Conservation (phyloP, 2,797 vertebrate species). For the Antennarius maculatus region DNA sequence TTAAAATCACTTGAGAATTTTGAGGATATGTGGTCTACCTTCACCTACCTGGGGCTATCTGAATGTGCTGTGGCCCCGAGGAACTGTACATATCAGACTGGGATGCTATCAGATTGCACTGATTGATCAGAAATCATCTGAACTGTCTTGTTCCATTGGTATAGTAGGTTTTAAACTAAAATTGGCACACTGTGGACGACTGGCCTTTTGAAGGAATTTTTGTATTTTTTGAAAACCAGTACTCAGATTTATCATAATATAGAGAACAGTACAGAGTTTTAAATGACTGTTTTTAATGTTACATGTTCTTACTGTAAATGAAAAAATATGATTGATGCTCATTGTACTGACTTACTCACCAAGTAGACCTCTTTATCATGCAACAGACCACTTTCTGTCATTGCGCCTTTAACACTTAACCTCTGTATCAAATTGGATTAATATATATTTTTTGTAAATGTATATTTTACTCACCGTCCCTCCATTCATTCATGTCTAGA, state of each 20-base stretch:
- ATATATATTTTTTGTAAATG: slow-evolving; percentile 79
- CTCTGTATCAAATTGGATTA: slow-evolving; percentile 61
- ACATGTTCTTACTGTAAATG: slow-evolving; percentile 36
- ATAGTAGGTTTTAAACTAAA: slow-evolving; percentile 47
- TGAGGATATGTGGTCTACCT: neutral
- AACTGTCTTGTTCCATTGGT: slow-evolving; percentile 41
- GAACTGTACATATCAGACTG: slow-evolving; percentile 49
- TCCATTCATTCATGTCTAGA: slow-evolving; percentile 65
- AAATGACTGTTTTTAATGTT: slow-evolving; percentile 50
- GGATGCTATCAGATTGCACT: slow-evolving; percentile 42
- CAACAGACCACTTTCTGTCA: slow-evolving; percentile 55
- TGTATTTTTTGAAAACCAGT: slow-evolving; percentile 37
- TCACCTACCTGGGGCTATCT: slow-evolving; percentile 12
- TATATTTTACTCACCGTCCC: slow-evolving; percentile 75
- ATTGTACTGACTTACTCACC: slow-evolving; percentile 50
- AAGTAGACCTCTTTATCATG: slow-evolving; percentile 30
- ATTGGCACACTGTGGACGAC: slow-evolving; percentile 50
- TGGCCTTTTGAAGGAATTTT: slow-evolving; percentile 51
- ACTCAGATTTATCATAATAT: slow-evolving; percentile 43
- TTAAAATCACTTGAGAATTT: slow-evolving; percentile 39
- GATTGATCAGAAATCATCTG: slow-evolving; percentile 41
- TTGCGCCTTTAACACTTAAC: slow-evolving; percentile 55
- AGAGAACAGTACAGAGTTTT: slow-evolving; percentile 37
- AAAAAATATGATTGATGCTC: slow-evolving; percentile 43
- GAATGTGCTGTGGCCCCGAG: slow-evolving; percentile 21